phyloP scores from a whole-genome alignment of 2,797 vertebrate genomes.

The Hydrocynus forskahlii region DNA sequence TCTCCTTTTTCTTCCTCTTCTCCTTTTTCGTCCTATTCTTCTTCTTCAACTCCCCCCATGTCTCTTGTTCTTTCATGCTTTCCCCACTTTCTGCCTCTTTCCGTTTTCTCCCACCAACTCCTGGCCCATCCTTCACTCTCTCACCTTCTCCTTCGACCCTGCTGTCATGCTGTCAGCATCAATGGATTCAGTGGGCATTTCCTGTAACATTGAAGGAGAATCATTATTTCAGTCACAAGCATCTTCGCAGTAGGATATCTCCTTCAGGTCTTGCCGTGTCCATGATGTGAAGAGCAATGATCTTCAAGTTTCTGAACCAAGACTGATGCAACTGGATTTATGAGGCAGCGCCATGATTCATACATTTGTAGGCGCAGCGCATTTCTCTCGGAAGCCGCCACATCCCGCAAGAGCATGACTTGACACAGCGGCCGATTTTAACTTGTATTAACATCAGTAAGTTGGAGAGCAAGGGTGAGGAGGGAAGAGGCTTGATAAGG shows the following conservation, averaged over 20 bases:
- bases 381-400: background rate
- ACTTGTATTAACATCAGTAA: conserved; percentile 48
- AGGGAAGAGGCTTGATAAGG: conserved; percentile 23
- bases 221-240: conserved; percentile 49
- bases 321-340: conserved; percentile 46
- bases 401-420: conserved; percentile 33
- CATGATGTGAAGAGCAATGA: conserved; percentile 24
- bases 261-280: conserved; percentile 13
- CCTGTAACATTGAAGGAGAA: conserved; percentile 33
- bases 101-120: conserved; percentile 30
- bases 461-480: conserved; percentile 29
- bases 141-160: conserved; percentile 7
- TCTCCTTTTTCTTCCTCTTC: background rate
- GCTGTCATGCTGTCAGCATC: conserved; percentile 41
- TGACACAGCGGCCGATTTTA: conserved; percentile 42
- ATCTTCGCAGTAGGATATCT: conserved; percentile 47
- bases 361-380: conserved; percentile 1
- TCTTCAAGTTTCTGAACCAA: conserved; percentile 12
- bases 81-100: conserved; percentile 5
- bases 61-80: conserved; percentile 1
- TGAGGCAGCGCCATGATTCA: conserved; percentile 22
- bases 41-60: background rate
- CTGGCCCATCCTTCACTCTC: conserved; percentile 21
- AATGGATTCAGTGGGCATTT: conserved; percentile 31
- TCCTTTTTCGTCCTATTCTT: background rate